Evolutionary conservation across 1,140 invertebrate genomes (phyloP), one percentile per base, ranked within the genome.

Genomic region (Eriosoma lanigerum): DNA sequence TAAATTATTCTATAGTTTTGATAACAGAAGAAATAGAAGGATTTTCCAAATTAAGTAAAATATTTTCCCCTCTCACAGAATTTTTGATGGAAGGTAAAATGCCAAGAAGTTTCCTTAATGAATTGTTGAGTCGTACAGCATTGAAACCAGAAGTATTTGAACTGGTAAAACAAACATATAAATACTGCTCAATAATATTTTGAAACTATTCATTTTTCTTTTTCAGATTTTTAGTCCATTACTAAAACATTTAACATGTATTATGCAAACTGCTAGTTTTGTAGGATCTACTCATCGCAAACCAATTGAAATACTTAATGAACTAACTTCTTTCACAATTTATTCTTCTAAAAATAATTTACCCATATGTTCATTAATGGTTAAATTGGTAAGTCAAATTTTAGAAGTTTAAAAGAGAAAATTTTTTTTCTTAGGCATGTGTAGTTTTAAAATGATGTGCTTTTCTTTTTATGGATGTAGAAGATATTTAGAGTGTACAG

Each of bases 331-430:
- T 72, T 91, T 95, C 58, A 88, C 90, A 80, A 88, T 88, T 81
- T 87, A 88, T 68, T 85, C 85, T 62, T 82, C 81, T 24, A 85
- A 87, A 38, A 89, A 89, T 83, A 83, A 87, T 2, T 87, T 94
- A 21, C 94, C 95, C 0, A 89, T 96, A 64, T 95, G 94, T 84
- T 89, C 90, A 83, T 86, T 96, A 60, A 89, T 97, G 56, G 90
- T 90, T 38, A 87, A 89, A 75, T 84, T 85, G 83, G 84, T 85
- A 72, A 81, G 48, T 66, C 19, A 26, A 56, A 12, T 19, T 50
- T 75, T 32, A 46, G 12, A 46, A 44, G 15, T 50, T n/a, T n/a
- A 1, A 44, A 21, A 76, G n/a, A 78, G 10, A 80, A 80, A 82
- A 66, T 82, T n/a, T 29, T 81, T 76, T 72, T n/a, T n/a, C n/a